These are phyloP conservation scores for Sitobion miscanthi DNA, from an alignment of 1,140 invertebrate genomes.

Conservation along the genomic window DNA sequence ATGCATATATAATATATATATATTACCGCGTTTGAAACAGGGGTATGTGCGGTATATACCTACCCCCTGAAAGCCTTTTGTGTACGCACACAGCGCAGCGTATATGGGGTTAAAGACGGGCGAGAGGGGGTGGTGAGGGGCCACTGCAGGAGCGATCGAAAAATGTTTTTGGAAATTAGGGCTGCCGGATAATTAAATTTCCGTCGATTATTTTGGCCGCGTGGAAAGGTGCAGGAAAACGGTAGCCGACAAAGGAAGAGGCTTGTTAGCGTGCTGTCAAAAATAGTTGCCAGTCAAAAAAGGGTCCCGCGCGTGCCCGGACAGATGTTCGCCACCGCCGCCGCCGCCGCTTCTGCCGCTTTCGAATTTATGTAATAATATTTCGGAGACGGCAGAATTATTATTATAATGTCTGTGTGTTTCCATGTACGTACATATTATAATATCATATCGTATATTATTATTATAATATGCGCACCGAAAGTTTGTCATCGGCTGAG, in stretches of 20 bases:
- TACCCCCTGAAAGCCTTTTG: constrained; percentile 5
- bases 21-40: neutral
- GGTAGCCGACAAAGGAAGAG: constrained; percentile 47
- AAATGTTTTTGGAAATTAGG: constrained; percentile 41
- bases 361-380: constrained; percentile 39
- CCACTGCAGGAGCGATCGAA: neutral
- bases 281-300: constrained; percentile 51
- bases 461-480: neutral
- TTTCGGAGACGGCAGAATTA: neutral
- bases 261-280: constrained; percentile 52
- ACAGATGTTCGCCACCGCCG: constrained; percentile 27
- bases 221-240: constrained; percentile 25
- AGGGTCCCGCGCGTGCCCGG: constrained; percentile 48
- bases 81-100: neutral
- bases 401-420: neutral
- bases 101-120: neutral
- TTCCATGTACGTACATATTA: neutral
- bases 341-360: neutral
- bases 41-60: neutral
- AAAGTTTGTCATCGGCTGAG: constrained; percentile 46
- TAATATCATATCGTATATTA: neutral
- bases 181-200: constrained; percentile 52
- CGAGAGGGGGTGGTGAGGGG: neutral
- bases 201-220: constrained; percentile 39
- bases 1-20: neutral